Evolutionary conservation across 1,140 invertebrate species (phyloP).

Genomic region (Panulirus ornatus): DNA sequence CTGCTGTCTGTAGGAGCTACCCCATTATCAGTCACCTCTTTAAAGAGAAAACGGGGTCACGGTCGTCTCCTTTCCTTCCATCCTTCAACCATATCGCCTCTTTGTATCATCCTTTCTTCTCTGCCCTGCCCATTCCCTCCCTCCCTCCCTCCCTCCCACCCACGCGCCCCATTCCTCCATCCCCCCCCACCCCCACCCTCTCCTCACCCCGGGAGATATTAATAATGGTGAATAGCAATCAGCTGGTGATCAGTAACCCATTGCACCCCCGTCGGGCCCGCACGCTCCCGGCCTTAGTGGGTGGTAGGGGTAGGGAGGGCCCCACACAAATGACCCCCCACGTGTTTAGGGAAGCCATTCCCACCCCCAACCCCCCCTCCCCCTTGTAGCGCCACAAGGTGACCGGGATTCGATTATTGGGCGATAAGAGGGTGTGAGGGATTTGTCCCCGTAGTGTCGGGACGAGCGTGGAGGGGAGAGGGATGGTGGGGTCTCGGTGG

Average conservation of each 20-base stretch:
- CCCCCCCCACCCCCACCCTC: background rate
- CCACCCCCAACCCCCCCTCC: background rate
- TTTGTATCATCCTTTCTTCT: too few species aligned
- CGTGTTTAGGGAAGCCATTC: background rate
- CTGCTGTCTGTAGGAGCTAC: too few species aligned
- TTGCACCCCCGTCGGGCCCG: background rate
- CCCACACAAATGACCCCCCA: background rate
- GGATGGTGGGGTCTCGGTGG: background rate
- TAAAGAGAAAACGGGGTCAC: too few species aligned
- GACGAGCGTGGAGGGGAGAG: too few species aligned
- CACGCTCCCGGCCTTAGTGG: conserved; percentile 25
- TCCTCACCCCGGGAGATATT: background rate
- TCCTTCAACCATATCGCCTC: background rate
- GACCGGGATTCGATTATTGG: background rate
- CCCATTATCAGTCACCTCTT: too few species aligned
- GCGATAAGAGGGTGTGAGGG: background rate
- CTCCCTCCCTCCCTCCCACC: background rate
- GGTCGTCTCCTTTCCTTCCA: background rate
- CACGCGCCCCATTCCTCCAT: background rate
- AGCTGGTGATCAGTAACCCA: conserved; percentile 24
- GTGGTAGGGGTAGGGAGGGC: too few species aligned
- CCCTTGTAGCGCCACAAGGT: too few species aligned
- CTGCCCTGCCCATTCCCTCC: background rate
- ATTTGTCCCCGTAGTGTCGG: background rate
- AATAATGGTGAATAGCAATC: conserved; percentile 33